Base-by-base conservation (phyloP, 1,140 invertebrate species). In the Stegodyphus mimosarum region DNA sequence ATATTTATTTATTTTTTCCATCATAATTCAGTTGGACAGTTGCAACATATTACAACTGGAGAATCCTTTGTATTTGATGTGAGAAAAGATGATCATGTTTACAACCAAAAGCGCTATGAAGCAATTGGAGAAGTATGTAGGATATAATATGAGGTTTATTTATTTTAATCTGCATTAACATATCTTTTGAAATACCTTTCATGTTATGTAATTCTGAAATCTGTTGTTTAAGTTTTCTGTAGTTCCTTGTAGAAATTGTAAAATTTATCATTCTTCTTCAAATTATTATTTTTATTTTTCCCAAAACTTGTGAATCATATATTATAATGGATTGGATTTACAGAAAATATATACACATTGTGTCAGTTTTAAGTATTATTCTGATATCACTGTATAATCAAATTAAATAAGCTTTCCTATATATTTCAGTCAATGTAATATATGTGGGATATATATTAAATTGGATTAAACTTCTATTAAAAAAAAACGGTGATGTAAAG, bases 61-160 rank as follows among this genome's bases (percentile, higher is more conserved):
- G 90, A 93, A 87, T 91, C 91, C 10, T 95, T 94, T 88, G 91
- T 93, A 72, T 95, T 94, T 88, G 92, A 93, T 80, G 90, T 94
- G 13, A 86, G 83, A 51, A 91, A 91, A 79, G 90, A 92, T 79
- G 91, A 94, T 88, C 90, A 92, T 69, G 89, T 90, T 2, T 92
- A 93, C 83, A 95, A 95, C 89, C 94, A 95, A 89, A 92, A 91
- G 73, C 92, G 93, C 88, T 95, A 95, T 89, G 94, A 95, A 89
- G 92, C 93, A 18, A 88, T 95, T 10, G 94, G 94, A 51, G 92
- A 93, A 89, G 93, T 94, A 87, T 87, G 89, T 74, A 48, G 17
- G 55, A 70, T 73, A 6, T 73, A 6, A 63, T 73, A 80, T 11
- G 74, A 7, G 50, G 18, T 64, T 52, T 4, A 18, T n/a, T 48